Conservation (phyloP, 2,888 invertebrate species). For the Sarcophaga subvicina region DNA sequence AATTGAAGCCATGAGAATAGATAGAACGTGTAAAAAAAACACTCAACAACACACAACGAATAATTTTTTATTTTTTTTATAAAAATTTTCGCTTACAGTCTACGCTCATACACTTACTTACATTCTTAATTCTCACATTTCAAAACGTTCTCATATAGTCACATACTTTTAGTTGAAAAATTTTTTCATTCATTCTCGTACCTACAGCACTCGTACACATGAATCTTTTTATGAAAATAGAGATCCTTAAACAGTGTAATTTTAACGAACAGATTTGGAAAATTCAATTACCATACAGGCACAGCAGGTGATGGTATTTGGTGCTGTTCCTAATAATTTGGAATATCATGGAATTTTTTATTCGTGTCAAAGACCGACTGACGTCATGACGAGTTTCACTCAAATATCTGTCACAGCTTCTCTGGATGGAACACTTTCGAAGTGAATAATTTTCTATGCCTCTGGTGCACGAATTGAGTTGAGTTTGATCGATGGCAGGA, state of each 20-base stretch:
- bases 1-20: constrained; percentile 14
- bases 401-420: too few species aligned
- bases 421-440: too few species aligned
- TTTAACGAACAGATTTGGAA: neutral
- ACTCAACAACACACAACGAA: too few species aligned
- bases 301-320: too few species aligned
- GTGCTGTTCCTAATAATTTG: too few species aligned
- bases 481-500: too few species aligned
- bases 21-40: constrained; percentile 13
- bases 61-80: too few species aligned
- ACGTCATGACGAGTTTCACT: too few species aligned
- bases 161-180: neutral
- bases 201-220: neutral
- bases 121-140: neutral
- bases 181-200: neutral
- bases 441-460: too few species aligned
- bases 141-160: neutral
- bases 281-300: neutral
- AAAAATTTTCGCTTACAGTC: neutral
- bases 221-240: neutral
- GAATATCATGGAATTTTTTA: too few species aligned
- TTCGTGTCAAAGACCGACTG: too few species aligned
- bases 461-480: too few species aligned
- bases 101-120: neutral
- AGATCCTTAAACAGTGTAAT: neutral